Evolutionary conservation across 1,140 invertebrate genomes (phyloP), one percentile per base, ranked within the genome.

Genomic region (Marisa cornuarietis): DNA sequence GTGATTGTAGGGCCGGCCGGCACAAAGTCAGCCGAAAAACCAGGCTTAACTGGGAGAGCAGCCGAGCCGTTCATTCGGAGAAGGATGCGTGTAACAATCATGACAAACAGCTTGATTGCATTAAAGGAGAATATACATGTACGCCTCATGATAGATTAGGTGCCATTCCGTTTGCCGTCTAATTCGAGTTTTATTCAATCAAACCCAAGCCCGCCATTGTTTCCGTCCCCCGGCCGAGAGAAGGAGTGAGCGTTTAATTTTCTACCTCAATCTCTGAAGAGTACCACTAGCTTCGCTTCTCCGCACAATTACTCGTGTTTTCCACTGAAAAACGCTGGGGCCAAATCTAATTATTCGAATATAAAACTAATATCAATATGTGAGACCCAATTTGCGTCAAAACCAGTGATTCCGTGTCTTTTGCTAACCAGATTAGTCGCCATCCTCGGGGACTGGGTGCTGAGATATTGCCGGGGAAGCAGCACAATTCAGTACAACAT

Each of bases 331-430:
- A 68, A 26, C 77, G 75, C 74, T 76, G 75, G 65, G 76, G 63
- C 51, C 61, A 66, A 79, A 82, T 82, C 78, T 63, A 73, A 82
- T 82, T 82, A 82, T 68, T 71, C 51, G 81, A 82, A 82, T 82
- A 82, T 82, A 82, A 82, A 82, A 82, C 81, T 82, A 82, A 82
- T 82, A 82, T 82, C 81, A 82, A 82, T 82, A 82, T 82, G 81
- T 76, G 81, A 71, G 78, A 79, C 81, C 81, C 78, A 82, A 82
- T 82, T 82, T 82, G 61, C 73, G 76, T 79, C 76, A 76, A 71
- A 79, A 51, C 65, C 81, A 58, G 78, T 74, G 78, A 79, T 79
- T 79, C 74, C 63, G 77, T 75, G 74, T 75, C 77, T 82, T 79
- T 71, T 75, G 49, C 74, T 79, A 82, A 82, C 77, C 65, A 62